Percentiles rank a stretch among this genome's conserved stretches.
These are phyloP conservation scores for Arctocebus calabarensis DNA, from an alignment of 2,797 vertebrate genomes.

Conservation along the genomic window DNA sequence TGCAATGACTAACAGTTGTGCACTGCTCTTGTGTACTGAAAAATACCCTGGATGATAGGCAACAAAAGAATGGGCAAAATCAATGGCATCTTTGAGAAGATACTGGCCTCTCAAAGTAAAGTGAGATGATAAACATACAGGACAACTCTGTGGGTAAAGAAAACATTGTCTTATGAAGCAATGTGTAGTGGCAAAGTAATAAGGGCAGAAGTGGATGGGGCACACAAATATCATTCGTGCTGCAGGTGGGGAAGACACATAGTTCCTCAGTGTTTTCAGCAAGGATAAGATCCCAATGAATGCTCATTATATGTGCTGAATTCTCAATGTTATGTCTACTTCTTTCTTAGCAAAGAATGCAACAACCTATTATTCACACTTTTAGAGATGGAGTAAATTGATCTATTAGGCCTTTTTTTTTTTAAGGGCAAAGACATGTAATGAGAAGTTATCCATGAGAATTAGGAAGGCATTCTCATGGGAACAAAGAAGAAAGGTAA, in stretches of 20 bases:
- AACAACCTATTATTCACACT: neutral
- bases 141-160: neutral
- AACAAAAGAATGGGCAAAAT: neutral
- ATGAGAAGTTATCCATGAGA: neutral
- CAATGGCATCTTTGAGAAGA: neutral
- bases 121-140: neutral
- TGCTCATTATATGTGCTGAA: neutral
- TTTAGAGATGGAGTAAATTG: neutral
- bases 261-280: neutral
- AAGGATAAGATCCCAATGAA: neutral
- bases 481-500: neutral
- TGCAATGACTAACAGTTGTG: neutral
- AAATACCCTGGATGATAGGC: neutral
- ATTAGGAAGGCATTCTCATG: neutral
- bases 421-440: neutral
- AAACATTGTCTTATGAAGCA: neutral
- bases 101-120: neutral
- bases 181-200: neutral
- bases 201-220: neutral
- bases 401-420: neutral
- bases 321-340: neutral
- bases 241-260: neutral
- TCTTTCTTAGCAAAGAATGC: neutral
- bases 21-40: neutral
- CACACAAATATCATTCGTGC: neutral